These are phyloP conservation scores for Gambusia holbrooki DNA, from an alignment of 2,113 vertebrate genomes.

Conservation along the genomic window DNA sequence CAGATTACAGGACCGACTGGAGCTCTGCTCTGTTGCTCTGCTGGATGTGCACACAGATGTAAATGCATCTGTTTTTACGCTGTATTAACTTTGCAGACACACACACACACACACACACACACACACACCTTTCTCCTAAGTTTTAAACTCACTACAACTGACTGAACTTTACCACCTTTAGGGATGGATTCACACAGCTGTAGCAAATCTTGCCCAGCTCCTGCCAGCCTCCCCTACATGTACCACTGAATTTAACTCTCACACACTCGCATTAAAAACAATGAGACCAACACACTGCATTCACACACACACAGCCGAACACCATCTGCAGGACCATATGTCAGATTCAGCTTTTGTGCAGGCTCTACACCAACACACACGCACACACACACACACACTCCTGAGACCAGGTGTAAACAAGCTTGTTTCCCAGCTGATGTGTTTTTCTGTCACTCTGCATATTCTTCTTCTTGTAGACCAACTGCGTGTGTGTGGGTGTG, in stretches of 20 bases:
- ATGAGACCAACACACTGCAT: slow-evolving; percentile 5
- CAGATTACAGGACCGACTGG: neutral
- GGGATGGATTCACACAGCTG: slow-evolving; percentile 4
- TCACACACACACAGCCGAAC: slow-evolving; percentile 31
- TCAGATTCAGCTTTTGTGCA: slow-evolving; percentile 22
- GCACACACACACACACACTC: slow-evolving; percentile 10
- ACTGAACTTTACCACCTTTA: slow-evolving; percentile 1
- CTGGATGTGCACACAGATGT: neutral
- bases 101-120: no score
- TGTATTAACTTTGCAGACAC: neutral
- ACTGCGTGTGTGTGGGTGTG: slow-evolving; percentile 4
- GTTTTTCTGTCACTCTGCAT: slow-evolving; percentile 63
- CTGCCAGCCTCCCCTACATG: slow-evolving; percentile 16
- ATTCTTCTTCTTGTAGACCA: slow-evolving; percentile 36
- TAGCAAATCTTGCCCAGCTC: neutral
- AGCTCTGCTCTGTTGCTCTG: neutral
- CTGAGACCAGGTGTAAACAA: slow-evolving; percentile 61
- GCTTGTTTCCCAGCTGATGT: slow-evolving; percentile 58
- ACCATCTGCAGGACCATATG: slow-evolving; percentile 61
- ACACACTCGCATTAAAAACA: slow-evolving; percentile 10
- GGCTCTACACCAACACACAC: slow-evolving; percentile 6
- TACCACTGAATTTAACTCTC: slow-evolving; percentile 1
- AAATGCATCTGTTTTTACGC: neutral
- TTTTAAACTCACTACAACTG: neutral
- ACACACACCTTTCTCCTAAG: no score